These are phyloP conservation scores for Oncorhynchus masou DNA, from an alignment of 2,113 vertebrate species.

Conservation along the genomic window DNA sequence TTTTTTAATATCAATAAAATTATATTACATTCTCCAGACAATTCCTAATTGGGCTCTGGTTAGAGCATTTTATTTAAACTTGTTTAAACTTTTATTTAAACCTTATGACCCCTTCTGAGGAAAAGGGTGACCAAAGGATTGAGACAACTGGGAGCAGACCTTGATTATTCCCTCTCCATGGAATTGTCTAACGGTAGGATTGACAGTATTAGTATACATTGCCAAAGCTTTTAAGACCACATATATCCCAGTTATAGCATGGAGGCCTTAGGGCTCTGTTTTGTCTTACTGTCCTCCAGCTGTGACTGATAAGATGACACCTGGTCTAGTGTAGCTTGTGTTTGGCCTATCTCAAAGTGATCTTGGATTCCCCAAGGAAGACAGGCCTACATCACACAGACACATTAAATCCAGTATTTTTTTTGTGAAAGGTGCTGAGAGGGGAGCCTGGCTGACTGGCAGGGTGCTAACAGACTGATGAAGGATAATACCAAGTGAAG, in stretches of 20 bases:
- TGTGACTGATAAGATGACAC: not conserved
- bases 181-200: slow-evolving; percentile 17
- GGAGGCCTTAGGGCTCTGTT: not conserved
- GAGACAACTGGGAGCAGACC: slow-evolving; percentile 18
- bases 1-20: not conserved
- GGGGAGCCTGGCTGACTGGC: slow-evolving; percentile 11
- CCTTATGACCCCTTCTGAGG: not conserved
- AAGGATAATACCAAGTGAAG: slow-evolving; percentile 19
- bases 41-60: slow-evolving; percentile 29
- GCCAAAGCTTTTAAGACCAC: slow-evolving; percentile 7
- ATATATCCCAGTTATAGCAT: not conserved
- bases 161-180: slow-evolving; percentile 30
- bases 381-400: slow-evolving; percentile 5
- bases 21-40: slow-evolving; percentile 15
- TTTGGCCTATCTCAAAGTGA: not conserved
- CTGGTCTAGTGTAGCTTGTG: not conserved
- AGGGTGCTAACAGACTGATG: slow-evolving; percentile 16
- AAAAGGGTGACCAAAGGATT: slow-evolving; percentile 13
- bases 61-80: slow-evolving; percentile 27
- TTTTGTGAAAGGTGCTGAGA: not conserved
- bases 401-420: not conserved
- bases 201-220: slow-evolving; percentile 32
- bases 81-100: too few relatives aligned
- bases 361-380: not conserved
- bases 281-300: not conserved